phyloP scores from a whole-genome alignment of 2,113 vertebrate species.

The Psophia crepitans region DNA sequence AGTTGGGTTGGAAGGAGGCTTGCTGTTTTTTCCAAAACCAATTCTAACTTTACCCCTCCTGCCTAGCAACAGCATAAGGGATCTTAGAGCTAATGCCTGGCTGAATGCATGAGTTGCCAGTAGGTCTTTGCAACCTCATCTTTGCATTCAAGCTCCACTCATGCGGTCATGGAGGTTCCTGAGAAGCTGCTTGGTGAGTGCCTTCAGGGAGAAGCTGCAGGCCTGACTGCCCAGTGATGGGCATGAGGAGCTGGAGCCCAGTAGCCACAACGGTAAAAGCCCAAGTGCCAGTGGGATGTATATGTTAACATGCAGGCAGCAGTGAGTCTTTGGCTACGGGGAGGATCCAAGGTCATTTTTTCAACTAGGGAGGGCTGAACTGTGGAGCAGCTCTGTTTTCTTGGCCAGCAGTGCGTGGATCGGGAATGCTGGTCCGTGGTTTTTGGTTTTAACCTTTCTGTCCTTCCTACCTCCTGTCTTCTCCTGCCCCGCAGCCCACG shows the following conservation, averaged over 20 bases:
- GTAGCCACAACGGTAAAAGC: neutral
- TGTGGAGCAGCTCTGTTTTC: neutral
- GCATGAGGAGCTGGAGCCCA: neutral
- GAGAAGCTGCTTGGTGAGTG: neutral
- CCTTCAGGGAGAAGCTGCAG: neutral
- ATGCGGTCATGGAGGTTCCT: neutral
- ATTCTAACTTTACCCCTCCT: neutral
- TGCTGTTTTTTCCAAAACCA: conserved; percentile 38
- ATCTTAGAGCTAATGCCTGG: neutral
- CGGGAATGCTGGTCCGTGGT: neutral
- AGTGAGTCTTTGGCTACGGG: neutral
- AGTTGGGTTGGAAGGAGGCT: neutral
- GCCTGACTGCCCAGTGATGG: neutral
- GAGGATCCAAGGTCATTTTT: neutral
- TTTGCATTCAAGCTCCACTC: neutral
- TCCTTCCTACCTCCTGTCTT: neutral
- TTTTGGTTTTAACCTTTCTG: conserved; percentile 19
- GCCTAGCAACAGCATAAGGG: conserved; percentile 18
- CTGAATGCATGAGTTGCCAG: neutral
- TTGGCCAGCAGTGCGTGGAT: conserved; percentile 37
- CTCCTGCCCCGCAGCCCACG: neutral
- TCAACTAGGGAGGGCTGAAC: neutral
- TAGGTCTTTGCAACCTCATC: neutral
- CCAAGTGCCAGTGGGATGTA: neutral
- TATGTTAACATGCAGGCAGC: neutral